Evolutionary conservation across 2,888 invertebrate species (phyloP).

Genomic region (Hirtodrosophila duncani): DNA sequence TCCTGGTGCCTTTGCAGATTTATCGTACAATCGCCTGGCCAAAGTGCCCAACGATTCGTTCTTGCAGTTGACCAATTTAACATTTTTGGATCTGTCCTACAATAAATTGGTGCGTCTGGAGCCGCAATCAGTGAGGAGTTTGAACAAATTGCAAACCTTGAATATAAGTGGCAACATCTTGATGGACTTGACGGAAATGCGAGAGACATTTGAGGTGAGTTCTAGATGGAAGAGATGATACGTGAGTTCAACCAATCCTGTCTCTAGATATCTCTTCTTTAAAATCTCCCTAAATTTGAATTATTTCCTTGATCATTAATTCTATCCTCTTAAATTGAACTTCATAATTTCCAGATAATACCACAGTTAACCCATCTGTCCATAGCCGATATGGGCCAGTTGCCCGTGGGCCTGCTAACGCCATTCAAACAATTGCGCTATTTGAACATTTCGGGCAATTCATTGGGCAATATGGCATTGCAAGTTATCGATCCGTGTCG

Average conservation of each 20-base stretch:
- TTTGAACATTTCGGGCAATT: constrained; percentile 87
- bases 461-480: constrained; percentile 79
- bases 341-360: constrained; percentile 64
- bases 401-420: constrained; percentile 77
- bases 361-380: constrained; percentile 76
- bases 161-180: constrained; percentile 84
- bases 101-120: constrained; percentile 86
- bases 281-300: no score
- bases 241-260: no score
- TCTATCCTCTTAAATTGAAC: no score
- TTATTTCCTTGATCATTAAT: no score
- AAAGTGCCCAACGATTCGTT: constrained; percentile 87
- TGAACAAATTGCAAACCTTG: constrained; percentile 81
- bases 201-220: constrained; percentile 77
- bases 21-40: constrained; percentile 86
- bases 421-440: constrained; percentile 80
- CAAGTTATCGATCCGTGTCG: constrained; percentile 78
- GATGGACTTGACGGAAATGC: constrained; percentile 77
- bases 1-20: constrained; percentile 69
- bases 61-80: constrained; percentile 84
- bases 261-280: no score
- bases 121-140: constrained; percentile 79
- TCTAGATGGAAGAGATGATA: no score
- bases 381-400: constrained; percentile 77
- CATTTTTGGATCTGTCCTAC: constrained; percentile 86